Conservation (phyloP, 2,888 invertebrate genomes). For the Rapana venosa region DNA sequence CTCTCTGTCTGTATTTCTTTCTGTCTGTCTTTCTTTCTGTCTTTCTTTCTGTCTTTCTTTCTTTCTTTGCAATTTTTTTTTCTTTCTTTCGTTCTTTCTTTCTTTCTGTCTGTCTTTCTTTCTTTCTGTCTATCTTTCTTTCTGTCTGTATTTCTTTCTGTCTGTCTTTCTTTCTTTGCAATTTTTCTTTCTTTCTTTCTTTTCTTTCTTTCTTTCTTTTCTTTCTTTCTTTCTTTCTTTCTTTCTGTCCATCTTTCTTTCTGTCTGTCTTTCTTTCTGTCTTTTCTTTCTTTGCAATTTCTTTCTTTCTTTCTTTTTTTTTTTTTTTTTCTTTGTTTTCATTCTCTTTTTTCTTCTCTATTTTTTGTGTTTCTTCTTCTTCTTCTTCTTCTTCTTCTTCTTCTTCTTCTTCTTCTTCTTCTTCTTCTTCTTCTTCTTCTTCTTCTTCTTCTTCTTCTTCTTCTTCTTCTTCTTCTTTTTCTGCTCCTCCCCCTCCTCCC, state of each 20-base stretch:
- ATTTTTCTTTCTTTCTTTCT: no score
- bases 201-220: no score
- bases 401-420: background rate
- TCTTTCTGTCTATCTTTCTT: background rate
- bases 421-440: background rate
- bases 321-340: background rate
- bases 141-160: background rate
- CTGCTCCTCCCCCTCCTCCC: no score
- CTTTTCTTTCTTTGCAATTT: background rate
- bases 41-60: no score
- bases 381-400: background rate
- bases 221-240: background rate
- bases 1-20: no score
- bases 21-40: no score
- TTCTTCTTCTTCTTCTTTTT: background rate
- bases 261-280: background rate
- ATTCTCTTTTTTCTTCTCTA: background rate
- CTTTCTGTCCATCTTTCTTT: background rate
- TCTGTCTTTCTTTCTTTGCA: no score
- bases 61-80: no score
- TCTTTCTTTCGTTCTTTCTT: no score
- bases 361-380: background rate
- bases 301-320: background rate
- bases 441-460: slow-evolving; percentile 7
- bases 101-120: slow-evolving; percentile 8